Evolutionary conservation across 2,888 invertebrate species (phyloP).

Genomic region (Ceratothoa steindachneri): DNA sequence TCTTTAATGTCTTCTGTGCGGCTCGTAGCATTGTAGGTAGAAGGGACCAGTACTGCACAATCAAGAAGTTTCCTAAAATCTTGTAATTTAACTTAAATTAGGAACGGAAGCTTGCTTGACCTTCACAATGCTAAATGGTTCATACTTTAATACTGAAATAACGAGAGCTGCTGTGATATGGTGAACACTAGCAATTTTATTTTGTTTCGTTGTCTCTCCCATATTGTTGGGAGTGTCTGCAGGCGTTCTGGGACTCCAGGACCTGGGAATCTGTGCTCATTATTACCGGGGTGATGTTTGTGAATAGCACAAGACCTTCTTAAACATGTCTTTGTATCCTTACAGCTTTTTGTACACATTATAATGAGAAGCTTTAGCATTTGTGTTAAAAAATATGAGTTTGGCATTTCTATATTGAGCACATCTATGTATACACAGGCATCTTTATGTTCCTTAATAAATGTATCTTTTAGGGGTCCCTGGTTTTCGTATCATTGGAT

Average conservation of each 20-base stretch:
- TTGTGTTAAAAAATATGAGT: slow-evolving; percentile 33
- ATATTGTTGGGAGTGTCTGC: too few relatives aligned
- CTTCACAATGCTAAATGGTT: slow-evolving; percentile 11
- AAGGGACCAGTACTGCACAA: slow-evolving; percentile 43
- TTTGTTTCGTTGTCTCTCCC: too few relatives aligned
- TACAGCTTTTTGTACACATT: slow-evolving; percentile 46
- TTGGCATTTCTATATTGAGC: slow-evolving; percentile 45
- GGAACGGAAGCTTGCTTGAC: too few relatives aligned
- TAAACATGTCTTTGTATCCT: slow-evolving; percentile 15
- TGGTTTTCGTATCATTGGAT: neutral
- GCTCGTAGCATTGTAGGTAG: slow-evolving; percentile 20
- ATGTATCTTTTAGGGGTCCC: slow-evolving; percentile 45
- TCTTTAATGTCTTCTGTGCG: too few relatives aligned
- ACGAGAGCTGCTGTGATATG: slow-evolving; percentile 7
- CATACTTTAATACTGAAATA: slow-evolving; percentile 3
- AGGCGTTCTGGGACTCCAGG: too few relatives aligned
- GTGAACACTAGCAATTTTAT: slow-evolving; percentile 31
- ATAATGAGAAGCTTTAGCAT: slow-evolving; percentile 38
- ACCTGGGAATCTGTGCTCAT: slow-evolving; percentile 2
- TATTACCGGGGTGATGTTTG: neutral
- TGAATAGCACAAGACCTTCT: slow-evolving; percentile 1
- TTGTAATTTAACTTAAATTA: slow-evolving; percentile 36
- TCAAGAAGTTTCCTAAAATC: too few relatives aligned
- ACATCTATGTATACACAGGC: slow-evolving; percentile 45
- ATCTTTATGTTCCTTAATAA: slow-evolving; percentile 47